Evolutionary conservation across 2,888 invertebrate genomes (phyloP), one percentile per base, ranked within the genome.

Genomic region (Drosophila buzzatii): DNA sequence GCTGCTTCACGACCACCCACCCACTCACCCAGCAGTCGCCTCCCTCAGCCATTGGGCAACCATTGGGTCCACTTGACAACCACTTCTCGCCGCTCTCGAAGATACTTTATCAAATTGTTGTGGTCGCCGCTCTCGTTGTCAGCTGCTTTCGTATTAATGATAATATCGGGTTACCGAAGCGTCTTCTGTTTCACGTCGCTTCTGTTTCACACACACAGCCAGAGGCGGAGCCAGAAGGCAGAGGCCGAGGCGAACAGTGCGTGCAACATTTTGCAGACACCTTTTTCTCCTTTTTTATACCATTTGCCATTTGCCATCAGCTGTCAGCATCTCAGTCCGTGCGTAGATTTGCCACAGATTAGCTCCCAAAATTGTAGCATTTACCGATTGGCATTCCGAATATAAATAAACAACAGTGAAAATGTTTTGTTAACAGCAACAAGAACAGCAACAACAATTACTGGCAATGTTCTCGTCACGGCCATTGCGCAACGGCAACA

Each of bases 101-200:
- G 59, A 59, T 59, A 51, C 59, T 49, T 33, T 55, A 59, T 49
- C 59, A 59, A 59, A 41, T 31, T 59, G 57, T 18, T 73, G 53
- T 39, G 62, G 49, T 39, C 59, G 63, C 20, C 23, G 63, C 33
- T 57, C 35, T 35, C 39, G 37, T 31, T 62, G 72, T 75, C 75
- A 76, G 66, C 76, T 75, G 75, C 76, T 59, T 71, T 44, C 27
- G 59, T 59, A 76, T 59, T 71, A 76, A 76, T 75, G 66, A 76
- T 75, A 55, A 58, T 74, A 74, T 74, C 74, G 58, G 76, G 66
- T 74, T 74, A 74, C 74, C 60, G n/a, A 27, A 45, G 44, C 55
- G 71, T 58, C 75, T 74, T 75, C 57, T 70, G 76, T 74, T 74
- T 74, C 76, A 70, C 75, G 64, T 56, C 59, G 64, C 71, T 74